These are phyloP conservation scores for Vireo altiloquus DNA, from an alignment of 2,113 vertebrate genomes.

Conservation along the genomic window DNA sequence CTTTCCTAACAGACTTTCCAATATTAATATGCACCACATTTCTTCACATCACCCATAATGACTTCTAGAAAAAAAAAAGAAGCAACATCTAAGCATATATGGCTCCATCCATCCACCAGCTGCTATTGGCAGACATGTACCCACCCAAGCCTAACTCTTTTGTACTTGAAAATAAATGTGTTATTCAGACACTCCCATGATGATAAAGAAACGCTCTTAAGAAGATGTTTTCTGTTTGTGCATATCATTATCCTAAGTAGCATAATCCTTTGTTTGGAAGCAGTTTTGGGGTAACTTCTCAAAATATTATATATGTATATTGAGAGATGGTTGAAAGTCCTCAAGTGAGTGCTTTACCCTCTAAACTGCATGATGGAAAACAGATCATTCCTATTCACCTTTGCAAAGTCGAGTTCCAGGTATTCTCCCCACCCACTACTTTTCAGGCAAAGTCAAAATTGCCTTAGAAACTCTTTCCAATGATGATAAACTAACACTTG, in stretches of 20 bases:
- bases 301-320: background rate
- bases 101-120: background rate
- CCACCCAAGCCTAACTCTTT: background rate
- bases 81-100: background rate
- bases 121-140: background rate
- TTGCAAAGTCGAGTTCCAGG: background rate
- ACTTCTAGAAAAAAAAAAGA: background rate
- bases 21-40: background rate
- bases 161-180: background rate
- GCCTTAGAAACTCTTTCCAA: background rate
- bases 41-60: background rate
- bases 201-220: background rate
- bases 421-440: background rate
- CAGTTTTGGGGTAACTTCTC: background rate
- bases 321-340: background rate
- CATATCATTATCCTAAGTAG: background rate
- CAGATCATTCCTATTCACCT: background rate
- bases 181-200: background rate
- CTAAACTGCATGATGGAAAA: background rate
- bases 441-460: background rate
- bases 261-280: background rate
- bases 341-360: background rate
- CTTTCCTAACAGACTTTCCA: background rate
- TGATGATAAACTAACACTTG: background rate
- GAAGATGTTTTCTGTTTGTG: background rate